Base-by-base conservation (phyloP, 2,113 vertebrate species). In the Zonotrichia leucophrys region DNA sequence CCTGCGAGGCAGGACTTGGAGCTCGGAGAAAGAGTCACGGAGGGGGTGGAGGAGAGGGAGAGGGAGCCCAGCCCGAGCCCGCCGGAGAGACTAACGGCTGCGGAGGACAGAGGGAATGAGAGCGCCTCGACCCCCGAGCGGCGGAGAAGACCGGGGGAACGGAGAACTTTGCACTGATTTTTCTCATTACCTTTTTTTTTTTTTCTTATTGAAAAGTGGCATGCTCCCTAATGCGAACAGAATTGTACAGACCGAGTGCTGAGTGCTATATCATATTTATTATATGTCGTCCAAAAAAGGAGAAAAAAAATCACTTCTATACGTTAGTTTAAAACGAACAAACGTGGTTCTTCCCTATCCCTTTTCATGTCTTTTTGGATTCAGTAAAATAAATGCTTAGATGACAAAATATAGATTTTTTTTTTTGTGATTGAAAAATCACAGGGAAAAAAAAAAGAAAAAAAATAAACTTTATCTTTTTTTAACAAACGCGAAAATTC, bases 221-320 rank as follows among this genome's bases (percentile, higher is more conserved):
- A 98, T 98, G 98, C 98, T 98, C 97, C 98, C 96, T 97, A 97
- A 97, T 98, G 97, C 88, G 96, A 97, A 97, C 90, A 83, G 88
- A 95, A 81, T 94, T 95, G 88, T 96, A 96, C 95, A 98, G 98
- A 98, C 96, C 96, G 97, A 97, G 97, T 98, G 98, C 98, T 97
- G 97, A 98, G 98, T 97, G 97, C 98, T 98, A 98, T 98, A 98
- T 98, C 97, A 98, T 98, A 98, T 98, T 98, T 98, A 98, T 98
- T 98, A 97, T 98, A 98, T 98, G 98, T 98, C 94, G 98, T 98
- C 95, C 96, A 95, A 95, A 97, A 97, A 89, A 73, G 82, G 70
- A 82, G 97, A 56, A 97, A 94, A 97, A 98, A 95, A 11, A 22
- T 98, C 98, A 97, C 98, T 98, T 98, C 97, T 98, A 98, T 98